Base-by-base conservation (phyloP, 92 coral and sea anemone genomes). In the Phymanthus crucifer region DNA sequence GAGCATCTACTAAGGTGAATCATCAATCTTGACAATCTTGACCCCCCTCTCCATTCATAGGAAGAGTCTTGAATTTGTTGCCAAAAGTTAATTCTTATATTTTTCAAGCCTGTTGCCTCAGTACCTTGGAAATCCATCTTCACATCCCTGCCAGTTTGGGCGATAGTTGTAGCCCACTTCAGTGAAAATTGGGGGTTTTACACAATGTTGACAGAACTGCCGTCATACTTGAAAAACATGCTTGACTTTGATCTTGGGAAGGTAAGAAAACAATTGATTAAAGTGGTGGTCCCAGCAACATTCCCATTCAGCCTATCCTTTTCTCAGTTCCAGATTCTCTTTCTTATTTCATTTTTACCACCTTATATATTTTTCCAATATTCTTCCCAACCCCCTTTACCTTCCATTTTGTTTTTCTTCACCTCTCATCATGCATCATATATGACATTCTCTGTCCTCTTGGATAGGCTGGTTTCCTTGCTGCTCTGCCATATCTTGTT, bases 181-280 rank as follows among this genome's bases (percentile, higher is more conserved):
- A 80, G 95, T 21, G 97, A 95, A 77, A 95, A 95, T 82, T 95
- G 98, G 98, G 97, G 98, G 52, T 95, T 88, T 76, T 95, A 95
- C 90, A 95, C 98, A 13, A 74, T 95, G 74, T 73, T 95, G 50
- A 95, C 98, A 1, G 97, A 93, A 37, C 57, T 95, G 56, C 98
- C 98, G 21, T 88, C 93, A n/a, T 95, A 88, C 50, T 82, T 95
- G 45, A 95, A 95, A 74, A 81, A 93, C 80, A 87, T 89, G 33
- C 97, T 95, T 29, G 54, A 89, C 23, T 93, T 95, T 80, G 93
- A 95, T 78, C 70, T 95, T 40, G 80, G 86, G 37, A 74, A 78
- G 58, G 98, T 95, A 71, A 82, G 31, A 54, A 54, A 1, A 54
- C 5, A 4, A 19, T 50, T 14, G 4, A 50, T 4, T 13, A 50